Evolutionary conservation across 2,888 invertebrate genomes (phyloP), one percentile per base, ranked within the genome.

Genomic region (Trachelus stipa): DNA sequence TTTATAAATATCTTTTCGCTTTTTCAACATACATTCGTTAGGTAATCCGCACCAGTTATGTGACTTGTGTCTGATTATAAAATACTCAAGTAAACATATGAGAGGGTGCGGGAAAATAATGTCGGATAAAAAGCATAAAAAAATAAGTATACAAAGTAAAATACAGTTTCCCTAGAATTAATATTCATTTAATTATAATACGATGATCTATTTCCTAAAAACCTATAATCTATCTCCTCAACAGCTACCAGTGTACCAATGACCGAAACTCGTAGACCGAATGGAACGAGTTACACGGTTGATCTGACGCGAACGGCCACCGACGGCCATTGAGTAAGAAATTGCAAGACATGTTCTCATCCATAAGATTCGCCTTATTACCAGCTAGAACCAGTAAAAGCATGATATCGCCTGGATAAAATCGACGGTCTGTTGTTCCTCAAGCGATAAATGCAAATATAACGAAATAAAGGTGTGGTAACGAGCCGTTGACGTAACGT

Each of bases 371-470:
- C 80, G 80, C 80, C 83, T 83, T 78, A 82, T 82, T 81, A 82
- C 81, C 77, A 78, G 82, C 80, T 80, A 76, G 75, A 78, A 71
- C 68, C 76, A 81, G 77, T 76, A 76, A 69, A 69, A 12, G 12
- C 69, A 30, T 9, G 69, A 69, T 69, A 69, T 33, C 30, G 69
- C 31, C 12, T 33, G 69, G 69, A 33, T 40, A 23, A 40, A 40
- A 40, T 40, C 40, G 40, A 40, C 15, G 15, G 15, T 40, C 40
- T 9, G 30, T 30, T 69, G 30, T 69, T 69, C 33, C 69, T 33
- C 0, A 12, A 73, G 80, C 83, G 82, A 86, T 86, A 85, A 87
- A 87, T 85, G 83, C 82, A 85, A 85, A 87, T 85, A 83, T 76
- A 76, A 77, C 74, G 74, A 77, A 82, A 79, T 78, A 77, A 77